Base-by-base conservation (phyloP, 2,888 invertebrate species). In the Agrochola circellaris region DNA sequence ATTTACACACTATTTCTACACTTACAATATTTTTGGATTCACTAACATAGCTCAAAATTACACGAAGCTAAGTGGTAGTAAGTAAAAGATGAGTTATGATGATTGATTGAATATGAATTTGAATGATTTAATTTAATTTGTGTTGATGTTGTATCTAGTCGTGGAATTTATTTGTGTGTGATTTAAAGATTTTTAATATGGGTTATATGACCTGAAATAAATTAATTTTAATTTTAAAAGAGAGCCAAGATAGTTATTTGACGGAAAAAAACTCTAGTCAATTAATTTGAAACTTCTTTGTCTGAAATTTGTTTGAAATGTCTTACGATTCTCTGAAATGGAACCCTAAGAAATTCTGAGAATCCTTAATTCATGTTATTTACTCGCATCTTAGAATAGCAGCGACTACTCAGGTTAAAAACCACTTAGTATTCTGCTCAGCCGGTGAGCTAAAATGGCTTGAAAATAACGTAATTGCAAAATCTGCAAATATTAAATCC, bases 341-440 rank as follows among this genome's bases (percentile, higher is more conserved):
- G 38, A 56, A 23, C n/a, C 30, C 30, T n/a, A 23, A 79, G 74
- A 79, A 73, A 58, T 79, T 58, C 45, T 51, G 30, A 64, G 60
- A 58, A 62, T 34, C 34, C 69, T 72, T 83, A 78, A 82, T 73
- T 69, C 66, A 69, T 58, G 70, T 70, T 38, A 67, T 45, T 70
- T 61, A 30, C 56, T 69, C 73, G 73, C 71, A 83, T 83, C 84
- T 74, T 61, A 79, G 60, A 75, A 72, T 56, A 65, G 34, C 73
- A 79, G 79, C 30, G 26, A 71, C 79, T 70, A 82, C 75, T 82
- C 83, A 83, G 79, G 34, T 68, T 62, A 60, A 79, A 75, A 71
- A 83, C 67, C 84, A 82, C 68, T 82, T 72, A 74, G 83, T 74
- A 83, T 75, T 68, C 67, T 71, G 48, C 74, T 72, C 71, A 75